Base-by-base conservation (phyloP, 2,797 vertebrate genomes). In the Apogon talboti region DNA sequence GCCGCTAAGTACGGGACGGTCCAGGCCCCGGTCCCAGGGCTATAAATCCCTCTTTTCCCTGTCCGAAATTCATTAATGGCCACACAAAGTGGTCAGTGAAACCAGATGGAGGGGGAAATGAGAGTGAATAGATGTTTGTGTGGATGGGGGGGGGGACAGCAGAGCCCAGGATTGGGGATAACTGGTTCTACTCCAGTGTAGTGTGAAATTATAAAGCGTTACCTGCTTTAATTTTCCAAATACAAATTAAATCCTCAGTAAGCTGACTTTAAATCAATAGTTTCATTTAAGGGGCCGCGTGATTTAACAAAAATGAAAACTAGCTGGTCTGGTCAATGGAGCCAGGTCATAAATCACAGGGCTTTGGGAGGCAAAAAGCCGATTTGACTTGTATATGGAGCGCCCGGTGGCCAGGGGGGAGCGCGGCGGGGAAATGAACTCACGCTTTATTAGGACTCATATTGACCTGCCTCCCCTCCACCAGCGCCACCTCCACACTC, bases 231-330 rank as follows among this genome's bases (percentile, higher is more conserved):
- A 98, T 97, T 95, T 95, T 94, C 94, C 91, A 96, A 96, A 96
- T 97, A 98, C 96, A 98, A 98, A 98, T 98, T 96, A 98, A 98
- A 98, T 96, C 94, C 95, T 96, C 95, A 95, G 95, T 96, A 97
- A 97, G 94, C 93, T 96, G 96, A 97, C 96, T 96, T 95, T 74
- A 96, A 97, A 97, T 98, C 96, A 96, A 97, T 98, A 96, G 94
- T 96, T 97, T 97, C 95, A 98, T 98, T 97, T 97, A 96, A 96
- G 95, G 93, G 87, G 71, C 95, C 91, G 93, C 92, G 93, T 94
- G 94, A 96, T 96, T 96, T 97, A 96, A 97, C 96, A 97, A 97
- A 97, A 97, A 97, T 96, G 96, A 97, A 96, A 97, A 98, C 95
- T 95, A 96, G 95, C 96, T 95, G 93, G 94, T 95, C 95, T 94